Base-by-base conservation (phyloP, 2,888 invertebrate species). In the Dendrolimus houi region DNA sequence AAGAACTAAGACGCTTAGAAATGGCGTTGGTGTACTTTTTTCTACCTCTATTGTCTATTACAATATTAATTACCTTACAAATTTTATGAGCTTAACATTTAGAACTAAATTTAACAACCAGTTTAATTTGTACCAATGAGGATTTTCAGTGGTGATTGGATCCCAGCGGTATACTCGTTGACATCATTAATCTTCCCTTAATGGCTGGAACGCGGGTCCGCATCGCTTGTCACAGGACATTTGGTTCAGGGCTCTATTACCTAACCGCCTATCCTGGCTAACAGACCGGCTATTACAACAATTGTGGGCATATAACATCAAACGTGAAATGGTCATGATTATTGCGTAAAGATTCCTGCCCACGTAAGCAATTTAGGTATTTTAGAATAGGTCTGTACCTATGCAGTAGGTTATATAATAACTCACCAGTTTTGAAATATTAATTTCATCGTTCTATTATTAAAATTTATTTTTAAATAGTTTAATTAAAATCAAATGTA, bases 141-240 rank as follows among this genome's bases (percentile, higher is more conserved):
- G 47, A 12, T 12, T 47, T 47, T 10, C 47, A 41, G 67, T 68
- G 65, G 74, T 74, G 77, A 81, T 81, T 77, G 74, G 71, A 66
- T 71, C 71, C 69, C 66, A 69, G 66, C 64, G 68, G 70, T 72
- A 79, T 78, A 77, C 81, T 80, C 79, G 80, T 85, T 85, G 82
- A 79, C 78, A 81, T 79, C 85, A 85, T 87, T 82, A 85, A 87
- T 87, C 82, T 83, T 79, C 68, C 70, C 64, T 75, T 86, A 87
- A 85, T 83, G 81, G 79, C 75, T 74, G 73, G 70, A 82, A 79
- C 73, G 77, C 71, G 75, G 72, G 71, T 47, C 47, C 55, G 55
- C 55, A 47, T 47, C 54, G 58, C 68, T 67, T 77, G 81, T 80
- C 80, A 83, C 76, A 79, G 78, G 67, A 77, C 83, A 85, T 85